Conservation (phyloP, 1,140 invertebrate genomes). For the Cyclargus thomasi region DNA sequence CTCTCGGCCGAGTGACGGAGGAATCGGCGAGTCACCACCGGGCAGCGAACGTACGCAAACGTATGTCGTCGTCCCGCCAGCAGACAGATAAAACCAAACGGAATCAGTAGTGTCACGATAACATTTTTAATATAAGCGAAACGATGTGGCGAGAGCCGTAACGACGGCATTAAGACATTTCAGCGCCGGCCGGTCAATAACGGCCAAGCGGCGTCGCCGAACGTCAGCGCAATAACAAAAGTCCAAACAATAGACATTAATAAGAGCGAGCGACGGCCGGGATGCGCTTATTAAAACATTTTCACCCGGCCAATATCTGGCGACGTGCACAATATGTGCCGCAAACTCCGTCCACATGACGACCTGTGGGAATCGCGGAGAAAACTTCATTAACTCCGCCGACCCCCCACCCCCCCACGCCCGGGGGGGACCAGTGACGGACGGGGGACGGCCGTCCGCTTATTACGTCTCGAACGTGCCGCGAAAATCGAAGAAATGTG, state of each 20-base stretch:
- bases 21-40: not conserved
- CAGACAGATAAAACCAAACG: too few species aligned
- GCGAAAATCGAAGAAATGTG: constrained; percentile 72
- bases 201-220: constrained; percentile 31
- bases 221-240: constrained; percentile 62
- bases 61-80: too few species aligned
- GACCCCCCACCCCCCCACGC: constrained; percentile 35
- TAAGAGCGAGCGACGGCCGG: constrained; percentile 53
- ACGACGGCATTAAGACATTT: constrained; percentile 21
- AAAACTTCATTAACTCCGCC: constrained; percentile 73
- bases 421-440: constrained; percentile 43
- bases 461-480: constrained; percentile 71
- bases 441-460: constrained; percentile 57
- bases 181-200: constrained; percentile 29
- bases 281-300: constrained; percentile 75
- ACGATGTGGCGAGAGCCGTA: not conserved
- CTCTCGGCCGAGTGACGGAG: not conserved
- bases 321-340: constrained; percentile 68
- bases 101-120: not conserved
- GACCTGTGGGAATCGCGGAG: constrained; percentile 71
- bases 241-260: constrained; percentile 72
- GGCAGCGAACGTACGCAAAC: too few species aligned
- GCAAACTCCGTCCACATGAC: constrained; percentile 67
- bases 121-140: constrained; percentile 7
- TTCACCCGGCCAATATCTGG: constrained; percentile 61